Percentiles rank a stretch among this genome's conserved stretches.
These are phyloP conservation scores for Tachina fera DNA, from an alignment of 2,888 invertebrate genomes.

Conservation along the genomic window DNA sequence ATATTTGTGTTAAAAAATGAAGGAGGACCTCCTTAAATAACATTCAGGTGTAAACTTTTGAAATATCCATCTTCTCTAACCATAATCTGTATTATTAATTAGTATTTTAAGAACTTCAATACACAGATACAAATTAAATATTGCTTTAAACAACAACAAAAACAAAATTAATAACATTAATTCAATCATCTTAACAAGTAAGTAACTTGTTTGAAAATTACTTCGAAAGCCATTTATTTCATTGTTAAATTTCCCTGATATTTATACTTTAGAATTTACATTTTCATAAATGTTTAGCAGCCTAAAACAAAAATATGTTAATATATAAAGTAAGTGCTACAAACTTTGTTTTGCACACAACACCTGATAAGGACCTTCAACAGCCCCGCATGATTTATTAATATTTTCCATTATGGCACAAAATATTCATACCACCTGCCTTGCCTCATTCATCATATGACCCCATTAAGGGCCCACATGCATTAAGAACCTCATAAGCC, in stretches of 20 bases:
- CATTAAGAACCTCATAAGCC: constrained; percentile 7
- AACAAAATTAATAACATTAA: no score
- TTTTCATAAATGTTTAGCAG: neutral
- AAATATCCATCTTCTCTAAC: no score
- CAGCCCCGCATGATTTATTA: constrained; percentile 12
- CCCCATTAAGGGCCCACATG: neutral
- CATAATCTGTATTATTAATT: no score
- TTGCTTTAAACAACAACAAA: no score
- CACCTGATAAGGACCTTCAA: constrained; percentile 27
- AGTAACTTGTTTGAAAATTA: neutral
- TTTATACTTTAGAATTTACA: neutral
- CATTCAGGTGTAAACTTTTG: no score
- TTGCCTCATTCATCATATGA: neutral
- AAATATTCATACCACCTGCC: neutral
- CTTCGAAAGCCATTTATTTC: neutral
- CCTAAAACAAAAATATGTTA: constrained; percentile 3
- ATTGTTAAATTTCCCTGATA: constrained; percentile 22
- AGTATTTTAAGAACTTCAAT: no score
- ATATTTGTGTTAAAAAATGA: no score
- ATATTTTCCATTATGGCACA: constrained; percentile 13
- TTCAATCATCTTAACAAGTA: no score
- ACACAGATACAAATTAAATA: no score
- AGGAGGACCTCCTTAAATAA: no score
- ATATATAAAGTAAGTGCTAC: neutral
- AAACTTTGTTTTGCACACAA: constrained; percentile 2